These are phyloP conservation scores for Nyctibius grandis DNA, from an alignment of 2,797 vertebrate species.

Conservation along the genomic window DNA sequence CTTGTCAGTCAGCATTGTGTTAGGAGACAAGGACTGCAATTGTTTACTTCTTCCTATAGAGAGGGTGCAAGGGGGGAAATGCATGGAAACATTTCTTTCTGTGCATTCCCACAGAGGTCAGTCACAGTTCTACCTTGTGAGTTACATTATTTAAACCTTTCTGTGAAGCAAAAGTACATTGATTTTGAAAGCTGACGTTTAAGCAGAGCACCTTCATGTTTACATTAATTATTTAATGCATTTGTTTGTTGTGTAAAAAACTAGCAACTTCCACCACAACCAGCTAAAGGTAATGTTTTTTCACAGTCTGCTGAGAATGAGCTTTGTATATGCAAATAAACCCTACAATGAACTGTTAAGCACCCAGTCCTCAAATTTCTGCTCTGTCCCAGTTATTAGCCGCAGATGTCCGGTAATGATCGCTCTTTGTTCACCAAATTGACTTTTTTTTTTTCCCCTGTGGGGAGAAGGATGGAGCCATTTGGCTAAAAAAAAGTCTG, in stretches of 20 bases:
- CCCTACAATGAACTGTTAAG: neutral
- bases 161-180: neutral
- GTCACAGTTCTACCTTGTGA: neutral
- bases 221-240: neutral
- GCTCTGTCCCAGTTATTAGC: neutral
- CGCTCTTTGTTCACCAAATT: neutral
- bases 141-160: neutral
- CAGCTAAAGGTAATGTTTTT: neutral
- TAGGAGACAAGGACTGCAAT: neutral
- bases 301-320: neutral
- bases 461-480: neutral
- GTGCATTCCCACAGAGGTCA: neutral
- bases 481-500: constrained; percentile 3
- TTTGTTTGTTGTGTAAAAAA: neutral
- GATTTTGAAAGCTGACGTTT: neutral
- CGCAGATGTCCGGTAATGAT: constrained; percentile 29
- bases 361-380: neutral
- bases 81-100: neutral
- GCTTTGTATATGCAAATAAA: constrained; percentile 11
- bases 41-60: neutral
- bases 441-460: neutral
- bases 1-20: neutral
- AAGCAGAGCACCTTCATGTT: neutral
- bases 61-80: neutral
- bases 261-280: neutral